Base-by-base conservation (phyloP, 2,888 invertebrate genomes). In the Podotricha telesiphe region DNA sequence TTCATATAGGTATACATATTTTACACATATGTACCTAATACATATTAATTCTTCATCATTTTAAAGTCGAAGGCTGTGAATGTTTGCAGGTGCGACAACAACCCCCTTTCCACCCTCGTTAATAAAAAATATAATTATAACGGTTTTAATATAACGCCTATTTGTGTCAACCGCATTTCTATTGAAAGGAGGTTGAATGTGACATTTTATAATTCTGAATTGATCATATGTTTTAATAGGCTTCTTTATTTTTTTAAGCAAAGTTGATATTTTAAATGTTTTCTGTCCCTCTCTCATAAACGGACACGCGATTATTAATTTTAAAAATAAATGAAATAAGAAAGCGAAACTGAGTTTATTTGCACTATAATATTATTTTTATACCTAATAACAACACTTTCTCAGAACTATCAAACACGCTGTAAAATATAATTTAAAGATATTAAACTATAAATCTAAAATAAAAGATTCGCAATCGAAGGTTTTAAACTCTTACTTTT, bases 81-180 rank as follows among this genome's bases (percentile, higher is more conserved):
- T 53, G 66, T 58, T 59, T 65, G 69, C 71, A 72, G 71, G 71
- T 72, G 71, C 61, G 55, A 13, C 42, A 45, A 19, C 63, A 63
- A 48, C 66, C 56, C 47, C 62, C 20, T 50, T 37, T 56, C 28
- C 61, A 72, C 64, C 70, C 68, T 45, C 50, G 59, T n/a, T 68
- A 20, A 55, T 65, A 68, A 70, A 69, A 72, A 67, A 67, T 45
- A 53, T 6, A 67, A 72, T 50, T 65, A 70, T 68, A 70, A 70
- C 72, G 70, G 72, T 70, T 55, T 53, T 56, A 42, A 55, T 64
- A 63, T 63, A 64, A 63, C 59, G 72, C 70, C 40, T 59, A 58
- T 68, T 72, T 63, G 70, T 66, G 58, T 68, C 65, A 59, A 59
- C 42, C 20, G 65, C 70, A 63, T 68, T 69, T 65, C 47, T 67